Percentiles rank a stretch among this genome's conserved stretches.
Evolutionary conservation across 2,113 vertebrate genomes (phyloP).

Genomic region (Tretioscincus oriximinensis): DNA sequence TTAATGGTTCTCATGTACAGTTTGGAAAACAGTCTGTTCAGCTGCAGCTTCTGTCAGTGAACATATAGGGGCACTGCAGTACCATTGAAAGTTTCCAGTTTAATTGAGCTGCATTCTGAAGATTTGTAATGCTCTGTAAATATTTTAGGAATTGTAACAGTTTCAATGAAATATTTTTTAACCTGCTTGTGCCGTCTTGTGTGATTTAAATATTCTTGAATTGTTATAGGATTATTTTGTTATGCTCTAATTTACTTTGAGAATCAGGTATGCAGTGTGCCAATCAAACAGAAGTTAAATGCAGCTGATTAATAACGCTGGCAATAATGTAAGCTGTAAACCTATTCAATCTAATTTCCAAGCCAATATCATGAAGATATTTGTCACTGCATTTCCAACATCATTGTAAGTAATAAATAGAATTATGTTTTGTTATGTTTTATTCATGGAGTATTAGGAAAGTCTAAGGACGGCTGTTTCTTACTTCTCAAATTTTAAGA

Average conservation of each 20-base stretch:
- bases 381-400: neutral
- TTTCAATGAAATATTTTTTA: neutral
- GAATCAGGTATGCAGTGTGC: neutral
- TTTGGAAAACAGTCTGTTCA: constrained; percentile 2
- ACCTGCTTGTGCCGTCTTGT: neutral
- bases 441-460: neutral
- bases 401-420: neutral
- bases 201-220: constrained; percentile 27
- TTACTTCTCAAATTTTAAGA: neutral
- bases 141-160: neutral
- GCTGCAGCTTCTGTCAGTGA: constrained; percentile 64
- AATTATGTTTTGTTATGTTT: neutral
- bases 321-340: neutral
- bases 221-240: neutral
- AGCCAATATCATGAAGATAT: neutral
- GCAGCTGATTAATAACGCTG: neutral
- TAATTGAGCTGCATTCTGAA: constrained; percentile 22
- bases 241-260: too few relatives aligned
- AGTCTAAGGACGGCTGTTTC: neutral
- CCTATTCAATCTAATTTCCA: neutral
- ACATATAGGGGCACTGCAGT: constrained; percentile 74
- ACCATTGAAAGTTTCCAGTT: constrained; percentile 49
- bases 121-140: neutral
- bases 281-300: neutral
- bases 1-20: neutral